Percentiles rank a stretch among this genome's conserved stretches.
phyloP scores from a whole-genome alignment of 2,797 vertebrate genomes.

The Phrynocephalus guinanensis region DNA sequence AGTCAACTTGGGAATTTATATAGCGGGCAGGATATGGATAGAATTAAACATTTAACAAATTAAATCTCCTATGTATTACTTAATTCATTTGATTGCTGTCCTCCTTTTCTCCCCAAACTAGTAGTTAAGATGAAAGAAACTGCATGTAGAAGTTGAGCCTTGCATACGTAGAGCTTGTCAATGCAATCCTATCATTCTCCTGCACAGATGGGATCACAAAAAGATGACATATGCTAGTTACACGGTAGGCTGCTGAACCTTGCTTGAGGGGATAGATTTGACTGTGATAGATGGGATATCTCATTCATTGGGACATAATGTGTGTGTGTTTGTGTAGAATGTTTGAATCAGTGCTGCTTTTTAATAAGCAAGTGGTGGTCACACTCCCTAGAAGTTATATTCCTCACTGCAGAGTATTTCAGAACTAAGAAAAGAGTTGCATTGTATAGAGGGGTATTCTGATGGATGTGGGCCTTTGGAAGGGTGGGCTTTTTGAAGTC shows the following conservation, averaged over 20 bases:
- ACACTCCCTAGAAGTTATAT: background rate
- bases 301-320: background rate
- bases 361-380: background rate
- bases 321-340: background rate
- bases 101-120: no score
- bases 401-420: background rate
- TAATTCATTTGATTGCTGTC: no score
- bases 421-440: background rate
- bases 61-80: no score
- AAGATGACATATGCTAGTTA: background rate
- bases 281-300: background rate
- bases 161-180: background rate
- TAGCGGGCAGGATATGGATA: no score
- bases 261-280: background rate
- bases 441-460: background rate
- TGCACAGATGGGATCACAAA: background rate
- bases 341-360: background rate
- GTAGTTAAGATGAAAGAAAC: no score
- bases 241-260: background rate
- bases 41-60: no score
- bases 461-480: background rate
- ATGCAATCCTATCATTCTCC: background rate
- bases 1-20: no score
- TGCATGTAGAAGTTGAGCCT: no score
- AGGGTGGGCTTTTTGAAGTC: background rate